phyloP scores from a whole-genome alignment of 2,113 vertebrate species.

The Microcebus tavaratra region DNA sequence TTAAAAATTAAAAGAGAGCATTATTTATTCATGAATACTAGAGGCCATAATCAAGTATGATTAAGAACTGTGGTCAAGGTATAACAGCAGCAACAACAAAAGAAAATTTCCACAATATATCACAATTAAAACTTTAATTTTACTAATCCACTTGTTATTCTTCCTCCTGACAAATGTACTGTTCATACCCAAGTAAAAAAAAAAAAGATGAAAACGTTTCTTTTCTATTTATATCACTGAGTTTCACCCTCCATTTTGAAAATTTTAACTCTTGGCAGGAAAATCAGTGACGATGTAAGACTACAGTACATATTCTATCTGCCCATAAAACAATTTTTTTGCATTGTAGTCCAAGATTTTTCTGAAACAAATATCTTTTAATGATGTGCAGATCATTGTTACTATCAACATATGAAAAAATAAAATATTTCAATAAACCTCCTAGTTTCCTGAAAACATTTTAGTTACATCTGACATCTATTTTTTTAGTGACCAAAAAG shows the following conservation, averaged over 20 bases:
- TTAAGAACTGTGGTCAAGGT: background rate
- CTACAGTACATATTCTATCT: background rate
- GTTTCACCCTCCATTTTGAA: background rate
- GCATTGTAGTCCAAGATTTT: background rate
- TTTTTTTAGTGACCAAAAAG: constrained; percentile 81
- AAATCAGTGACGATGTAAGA: background rate
- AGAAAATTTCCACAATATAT: background rate
- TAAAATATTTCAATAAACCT: background rate
- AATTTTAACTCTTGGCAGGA: background rate
- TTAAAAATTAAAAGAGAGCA: background rate
- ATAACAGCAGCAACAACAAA: background rate
- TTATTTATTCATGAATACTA: background rate
- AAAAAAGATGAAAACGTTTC: background rate
- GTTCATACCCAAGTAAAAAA: background rate
- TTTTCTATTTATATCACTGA: background rate
- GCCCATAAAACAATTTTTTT: background rate
- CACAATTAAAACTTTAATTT: background rate
- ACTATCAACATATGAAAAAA: background rate
- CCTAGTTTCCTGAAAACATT: background rate
- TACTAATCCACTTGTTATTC: background rate
- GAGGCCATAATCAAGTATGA: background rate
- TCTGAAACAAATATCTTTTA: background rate
- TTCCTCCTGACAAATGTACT: background rate
- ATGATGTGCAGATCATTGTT: background rate
- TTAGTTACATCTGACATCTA: constrained; percentile 10